Evolutionary conservation across 2,888 invertebrate species (phyloP), one percentile per base, ranked within the genome.

Genomic region (Hirtodrosophila trivittata): DNA sequence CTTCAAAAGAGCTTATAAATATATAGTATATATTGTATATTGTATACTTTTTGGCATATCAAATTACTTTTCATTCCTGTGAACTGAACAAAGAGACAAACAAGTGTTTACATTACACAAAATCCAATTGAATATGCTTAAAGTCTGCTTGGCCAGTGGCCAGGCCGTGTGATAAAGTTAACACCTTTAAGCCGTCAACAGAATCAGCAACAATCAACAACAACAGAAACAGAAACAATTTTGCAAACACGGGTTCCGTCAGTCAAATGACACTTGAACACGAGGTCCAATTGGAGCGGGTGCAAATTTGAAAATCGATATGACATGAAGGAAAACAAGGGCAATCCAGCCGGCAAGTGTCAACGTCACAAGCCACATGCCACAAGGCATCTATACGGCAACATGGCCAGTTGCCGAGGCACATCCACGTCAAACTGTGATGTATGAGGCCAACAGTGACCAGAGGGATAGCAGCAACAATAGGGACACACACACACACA

Each of bases 141-240:
- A 39, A 43, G 51, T 59, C 16, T 42, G 57, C 37, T 54, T 42
- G 52, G 32, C 14, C 57, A 51, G 26, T 26, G 18, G 39, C n/a
- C 51, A 18, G 25, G 63, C 47, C 47, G 14, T 54, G 51, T 51
- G 87, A 85, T 87, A 85, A 87, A 80, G 78, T 74, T 80, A 80
- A 80, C 83, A 87, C 87, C 80, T 87, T 87, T 77, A 75, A 80
- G 83, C 87, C 86, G 33, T 28, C 74, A 45, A 62, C 49, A 72
- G 81, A 76, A 80, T 72, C 60, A 60, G 58, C 56, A 59, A 60
- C 52, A 49, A 59, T 13, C 12, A 37, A 21, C 28, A 38, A 47
- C 32, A 26, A 14, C 42, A 28, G 33, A 10, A 14, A 2, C 26
- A 64, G 42, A 47, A 49, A 58, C 73, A 62, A 69, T 80, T 80